A percentile compares a stretch with the other conserved stretches of the same genome.
Conservation (phyloP, 2,888 invertebrate species). For the Eristalis pertinax region DNA sequence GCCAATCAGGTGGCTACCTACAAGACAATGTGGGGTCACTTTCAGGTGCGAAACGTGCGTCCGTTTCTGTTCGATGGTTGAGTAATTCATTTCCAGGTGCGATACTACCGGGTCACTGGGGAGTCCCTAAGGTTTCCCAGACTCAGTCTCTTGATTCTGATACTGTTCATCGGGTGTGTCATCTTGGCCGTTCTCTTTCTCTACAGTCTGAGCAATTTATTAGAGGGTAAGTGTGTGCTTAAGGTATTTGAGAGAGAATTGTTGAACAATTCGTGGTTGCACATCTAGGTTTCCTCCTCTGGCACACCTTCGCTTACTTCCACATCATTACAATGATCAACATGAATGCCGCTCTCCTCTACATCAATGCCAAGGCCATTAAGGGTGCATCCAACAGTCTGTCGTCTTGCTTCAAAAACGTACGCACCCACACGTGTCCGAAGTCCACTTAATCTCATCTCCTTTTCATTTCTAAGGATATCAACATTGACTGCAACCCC, state of each 20-base stretch:
- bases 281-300: conserved; percentile 83
- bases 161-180: conserved; percentile 85
- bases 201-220: conserved; percentile 84
- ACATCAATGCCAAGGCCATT: conserved; percentile 86
- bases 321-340: conserved; percentile 88
- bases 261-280: not conserved
- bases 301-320: conserved; percentile 83
- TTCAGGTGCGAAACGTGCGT: conserved; percentile 84
- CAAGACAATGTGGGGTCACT: conserved; percentile 86
- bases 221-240: conserved; percentile 80
- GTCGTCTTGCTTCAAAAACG: conserved; percentile 83
- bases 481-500: conserved; percentile 83
- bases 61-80: too few species aligned
- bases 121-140: conserved; percentile 85
- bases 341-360: conserved; percentile 87
- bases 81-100: conserved; percentile 82
- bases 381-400: conserved; percentile 84
- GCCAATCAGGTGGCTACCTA: conserved; percentile 86
- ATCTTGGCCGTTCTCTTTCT: conserved; percentile 84
- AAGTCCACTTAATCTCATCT: not conserved
- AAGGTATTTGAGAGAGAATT: conserved; percentile 6
- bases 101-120: conserved; percentile 84
- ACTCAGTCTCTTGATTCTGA: conserved; percentile 84
- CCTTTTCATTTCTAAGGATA: conserved; percentile 82
- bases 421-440: conserved; percentile 66